phyloP scores from a whole-genome alignment of 2,888 invertebrate genomes.

The Drosophila prostipennis region DNA sequence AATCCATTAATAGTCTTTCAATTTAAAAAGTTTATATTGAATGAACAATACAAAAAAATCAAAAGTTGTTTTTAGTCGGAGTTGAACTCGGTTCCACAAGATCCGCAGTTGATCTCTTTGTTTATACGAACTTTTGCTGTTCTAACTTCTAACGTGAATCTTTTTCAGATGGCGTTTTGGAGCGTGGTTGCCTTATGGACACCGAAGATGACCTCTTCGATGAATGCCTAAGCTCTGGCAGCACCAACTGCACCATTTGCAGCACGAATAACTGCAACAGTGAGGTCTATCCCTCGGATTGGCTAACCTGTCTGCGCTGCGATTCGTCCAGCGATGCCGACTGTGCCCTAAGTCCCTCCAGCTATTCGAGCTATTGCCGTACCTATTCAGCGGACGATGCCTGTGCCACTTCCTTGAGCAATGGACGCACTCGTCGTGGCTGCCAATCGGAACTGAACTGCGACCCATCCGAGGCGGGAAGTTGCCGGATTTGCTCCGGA shows the following conservation, averaged over 20 bases:
- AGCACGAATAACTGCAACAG: constrained; percentile 63
- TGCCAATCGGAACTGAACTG: constrained; percentile 74
- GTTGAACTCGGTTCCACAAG: no score
- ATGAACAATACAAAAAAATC: no score
- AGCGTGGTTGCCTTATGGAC: constrained; percentile 75
- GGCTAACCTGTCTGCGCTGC: constrained; percentile 74
- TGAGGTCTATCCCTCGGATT: constrained; percentile 67
- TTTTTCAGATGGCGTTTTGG: constrained; percentile 62
- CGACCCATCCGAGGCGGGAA: constrained; percentile 51
- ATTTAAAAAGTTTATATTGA: no score
- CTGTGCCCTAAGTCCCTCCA: constrained; percentile 60
- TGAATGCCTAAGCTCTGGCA: constrained; percentile 59
- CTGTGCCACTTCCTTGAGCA: constrained; percentile 70
- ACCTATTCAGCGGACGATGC: constrained; percentile 61
- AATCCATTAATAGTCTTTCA: no score
- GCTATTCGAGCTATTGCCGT: constrained; percentile 59
- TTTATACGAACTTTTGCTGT: background rate
- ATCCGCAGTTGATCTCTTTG: no score
- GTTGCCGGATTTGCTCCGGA: constrained; percentile 69
- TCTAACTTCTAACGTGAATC: background rate
- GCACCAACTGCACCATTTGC: constrained; percentile 64
- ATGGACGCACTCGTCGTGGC: constrained; percentile 71
- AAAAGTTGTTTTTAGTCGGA: no score
- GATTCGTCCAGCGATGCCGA: constrained; percentile 60
- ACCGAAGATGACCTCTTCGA: constrained; percentile 56